Conservation (phyloP, 2,888 invertebrate species). For the Pasiphila rectangulata region DNA sequence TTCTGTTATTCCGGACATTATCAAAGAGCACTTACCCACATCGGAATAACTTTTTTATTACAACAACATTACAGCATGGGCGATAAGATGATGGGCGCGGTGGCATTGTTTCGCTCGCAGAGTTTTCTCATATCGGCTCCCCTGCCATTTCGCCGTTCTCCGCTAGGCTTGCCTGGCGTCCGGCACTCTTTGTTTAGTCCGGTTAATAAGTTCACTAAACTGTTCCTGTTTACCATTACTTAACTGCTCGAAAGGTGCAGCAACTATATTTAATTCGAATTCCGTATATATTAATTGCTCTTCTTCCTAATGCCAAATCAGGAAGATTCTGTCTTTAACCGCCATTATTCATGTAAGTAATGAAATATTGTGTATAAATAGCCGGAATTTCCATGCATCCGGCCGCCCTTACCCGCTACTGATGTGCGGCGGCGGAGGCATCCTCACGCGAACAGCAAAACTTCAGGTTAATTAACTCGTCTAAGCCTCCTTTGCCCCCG, state of each 20-base stretch:
- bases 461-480: constrained; percentile 71
- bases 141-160: constrained; percentile 24
- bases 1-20: constrained; percentile 14
- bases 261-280: not conserved
- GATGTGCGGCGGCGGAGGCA: constrained; percentile 33
- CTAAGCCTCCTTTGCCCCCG: constrained; percentile 40
- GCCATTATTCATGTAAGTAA: too few species aligned
- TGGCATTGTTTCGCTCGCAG: constrained; percentile 45
- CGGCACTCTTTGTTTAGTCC: constrained; percentile 7
- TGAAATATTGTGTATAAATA: too few species aligned
- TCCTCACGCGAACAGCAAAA: constrained; percentile 44
- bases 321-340: too few species aligned
- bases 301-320: too few species aligned
- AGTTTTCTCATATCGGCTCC: constrained; percentile 64
- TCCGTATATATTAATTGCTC: too few species aligned
- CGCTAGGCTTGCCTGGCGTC: constrained; percentile 8
- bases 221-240: not conserved
- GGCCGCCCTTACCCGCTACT: too few species aligned
- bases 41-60: constrained; percentile 54
- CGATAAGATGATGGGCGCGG: constrained; percentile 50
- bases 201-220: not conserved
- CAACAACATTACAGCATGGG: constrained; percentile 53
- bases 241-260: not conserved
- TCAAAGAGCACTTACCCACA: constrained; percentile 35
- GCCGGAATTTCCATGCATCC: too few species aligned